Evolutionary conservation across 1,140 invertebrate species (phyloP).

Genomic region (Gryllus bimaculatus): DNA sequence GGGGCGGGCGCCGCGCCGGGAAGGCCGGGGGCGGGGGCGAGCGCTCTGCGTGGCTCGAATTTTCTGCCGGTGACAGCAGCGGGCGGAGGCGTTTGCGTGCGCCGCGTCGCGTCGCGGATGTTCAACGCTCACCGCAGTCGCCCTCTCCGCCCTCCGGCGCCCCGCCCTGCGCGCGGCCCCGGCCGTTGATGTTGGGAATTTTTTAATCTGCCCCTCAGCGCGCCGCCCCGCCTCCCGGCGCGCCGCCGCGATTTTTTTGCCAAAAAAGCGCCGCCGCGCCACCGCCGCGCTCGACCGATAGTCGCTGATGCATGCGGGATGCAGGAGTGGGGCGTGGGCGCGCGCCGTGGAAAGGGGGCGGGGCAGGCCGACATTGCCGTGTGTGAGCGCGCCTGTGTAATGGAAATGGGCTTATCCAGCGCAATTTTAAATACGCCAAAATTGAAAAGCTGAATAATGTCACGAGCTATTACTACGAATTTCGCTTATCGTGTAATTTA

Average conservation of each 20-base stretch:
- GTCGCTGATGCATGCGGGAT: background rate
- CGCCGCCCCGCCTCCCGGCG: too few species aligned
- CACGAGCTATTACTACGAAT: background rate
- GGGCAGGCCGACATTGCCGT: background rate
- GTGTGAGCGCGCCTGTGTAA: background rate
- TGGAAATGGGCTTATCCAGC: background rate
- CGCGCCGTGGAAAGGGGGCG: too few species aligned
- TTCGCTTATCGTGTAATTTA: background rate
- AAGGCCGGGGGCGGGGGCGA: background rate
- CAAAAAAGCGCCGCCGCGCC: too few species aligned
- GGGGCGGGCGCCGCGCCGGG: too few species aligned
- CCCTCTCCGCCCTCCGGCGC: background rate
- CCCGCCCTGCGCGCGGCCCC: too few species aligned
- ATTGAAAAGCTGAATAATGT: background rate
- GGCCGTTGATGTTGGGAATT: background rate
- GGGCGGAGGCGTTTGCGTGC: background rate
- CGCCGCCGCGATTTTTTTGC: background rate
- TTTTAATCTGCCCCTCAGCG: background rate
- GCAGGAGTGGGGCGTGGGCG: too few species aligned
- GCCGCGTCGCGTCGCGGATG: background rate
- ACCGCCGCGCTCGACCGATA: background rate
- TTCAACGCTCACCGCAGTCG: background rate
- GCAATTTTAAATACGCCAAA: background rate
- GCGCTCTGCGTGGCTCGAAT: background rate
- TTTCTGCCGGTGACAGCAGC: background rate